Base-by-base conservation (phyloP, 1,140 invertebrate species). In the Harpegnathos saltator region DNA sequence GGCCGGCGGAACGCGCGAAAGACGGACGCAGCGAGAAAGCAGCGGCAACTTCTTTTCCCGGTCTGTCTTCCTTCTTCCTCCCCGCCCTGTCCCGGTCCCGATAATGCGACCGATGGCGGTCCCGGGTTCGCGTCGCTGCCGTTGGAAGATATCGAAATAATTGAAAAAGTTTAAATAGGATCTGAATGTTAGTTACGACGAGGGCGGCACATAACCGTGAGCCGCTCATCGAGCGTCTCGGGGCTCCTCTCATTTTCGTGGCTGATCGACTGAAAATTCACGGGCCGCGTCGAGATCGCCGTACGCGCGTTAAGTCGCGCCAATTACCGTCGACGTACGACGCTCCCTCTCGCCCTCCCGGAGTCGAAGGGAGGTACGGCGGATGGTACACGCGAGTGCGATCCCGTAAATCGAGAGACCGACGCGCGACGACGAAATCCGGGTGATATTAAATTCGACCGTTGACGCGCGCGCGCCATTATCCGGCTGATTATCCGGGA, bases 81-180 rank as follows among this genome's bases (percentile, higher is more conserved):
- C 63, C 22, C 2, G 26, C 58, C 44, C 58, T 63, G 11, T 22
- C 7, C 5, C 14, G 33, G 24, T n/a, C 33, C 24, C 54, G 65
- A 80, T 80, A 80, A 69, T 29, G 62, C 5, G 44, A 1, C 19
- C 44, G 50, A 80, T 68, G 75, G 29, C 22, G 63, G 48, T 54
- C 26, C 24, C 62, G 50, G n/a, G 5, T 69, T 33, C 29, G 29
- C 29, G 5, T 44, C 22, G 74, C 63, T 87, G 68, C 71, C 68
- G 72, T 78, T 69, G 83, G 75, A 87, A 91, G 88, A 90, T 91
- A 92, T 90, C 90, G 72, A 90, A 90, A 90, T 91, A 93, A 90
- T 91, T 92, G 89, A 87, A 90, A 92, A 92, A 91, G 87, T 92
- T 92, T 92, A 87, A 91, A 92, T 90, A n/a, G 86, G 87, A 89